Evolutionary conservation across 2,797 vertebrate genomes (phyloP).

Genomic region (Notamacropus eugenii): DNA sequence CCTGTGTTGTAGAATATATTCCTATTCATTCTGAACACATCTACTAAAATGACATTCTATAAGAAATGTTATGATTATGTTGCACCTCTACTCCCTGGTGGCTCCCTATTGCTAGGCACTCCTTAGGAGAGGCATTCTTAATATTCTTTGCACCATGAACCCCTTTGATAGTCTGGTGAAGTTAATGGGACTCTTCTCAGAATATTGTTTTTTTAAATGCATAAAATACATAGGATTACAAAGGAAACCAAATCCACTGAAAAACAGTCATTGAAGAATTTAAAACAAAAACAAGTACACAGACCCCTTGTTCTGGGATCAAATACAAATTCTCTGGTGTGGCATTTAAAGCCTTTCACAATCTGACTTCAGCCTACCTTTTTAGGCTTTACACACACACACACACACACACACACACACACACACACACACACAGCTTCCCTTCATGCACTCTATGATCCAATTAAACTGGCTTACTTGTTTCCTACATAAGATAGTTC

Average conservation of each 20-base stretch:
- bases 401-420: no score
- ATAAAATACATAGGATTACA: neutral
- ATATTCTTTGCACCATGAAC: neutral
- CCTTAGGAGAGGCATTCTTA: neutral
- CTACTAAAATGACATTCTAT: neutral
- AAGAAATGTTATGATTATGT: neutral
- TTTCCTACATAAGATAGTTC: no score
- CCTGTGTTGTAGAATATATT: neutral
- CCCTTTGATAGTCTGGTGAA: neutral
- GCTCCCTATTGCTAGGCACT: neutral
- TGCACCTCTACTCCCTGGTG: neutral
- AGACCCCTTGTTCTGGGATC: neutral
- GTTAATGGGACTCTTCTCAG: neutral
- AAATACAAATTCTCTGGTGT: neutral
- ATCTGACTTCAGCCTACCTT: no score
- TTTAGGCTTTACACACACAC: no score
- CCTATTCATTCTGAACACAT: neutral
- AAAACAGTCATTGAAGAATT: neutral
- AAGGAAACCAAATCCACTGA: neutral
- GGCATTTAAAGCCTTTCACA: no score
- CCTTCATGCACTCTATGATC: no score
- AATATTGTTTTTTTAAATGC: neutral
- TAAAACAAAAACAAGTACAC: neutral
- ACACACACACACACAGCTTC: no score
- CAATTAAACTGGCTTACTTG: no score